Conservation (phyloP, 2,888 invertebrate species). For the Prenolepis imparis region DNA sequence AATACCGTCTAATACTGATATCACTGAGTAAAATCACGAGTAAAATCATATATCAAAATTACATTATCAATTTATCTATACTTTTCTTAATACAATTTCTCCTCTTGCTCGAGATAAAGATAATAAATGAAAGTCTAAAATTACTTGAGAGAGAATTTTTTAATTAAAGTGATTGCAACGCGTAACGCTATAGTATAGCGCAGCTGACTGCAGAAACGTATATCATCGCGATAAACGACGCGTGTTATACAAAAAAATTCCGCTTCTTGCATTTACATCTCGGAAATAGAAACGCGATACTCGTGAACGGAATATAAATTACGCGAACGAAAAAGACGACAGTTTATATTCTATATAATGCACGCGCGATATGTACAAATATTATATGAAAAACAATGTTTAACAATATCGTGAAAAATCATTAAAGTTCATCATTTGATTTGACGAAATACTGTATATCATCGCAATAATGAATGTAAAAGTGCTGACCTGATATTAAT, state of each 20-base stretch:
- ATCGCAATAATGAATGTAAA: neutral
- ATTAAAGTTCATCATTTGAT: neutral
- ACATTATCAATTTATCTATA: neutral
- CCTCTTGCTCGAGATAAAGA: neutral
- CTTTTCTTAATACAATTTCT: neutral
- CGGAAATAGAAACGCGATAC: slow-evolving; percentile 19
- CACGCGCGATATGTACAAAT: neutral
- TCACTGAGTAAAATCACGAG: neutral
- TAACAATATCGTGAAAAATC: neutral
- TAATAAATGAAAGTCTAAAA: slow-evolving; percentile 2
- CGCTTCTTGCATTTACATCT: neutral
- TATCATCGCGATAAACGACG: neutral
- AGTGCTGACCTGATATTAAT: neutral
- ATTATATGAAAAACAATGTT: slow-evolving; percentile 1
- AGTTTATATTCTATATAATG: neutral
- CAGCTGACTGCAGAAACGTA: neutral
- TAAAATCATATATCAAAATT: neutral
- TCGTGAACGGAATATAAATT: slow-evolving; percentile 9
- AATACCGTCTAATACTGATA: neutral
- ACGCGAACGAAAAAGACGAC: neutral
- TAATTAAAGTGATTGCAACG: neutral
- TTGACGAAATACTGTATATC: neutral
- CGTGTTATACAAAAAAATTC: slow-evolving; percentile 13
- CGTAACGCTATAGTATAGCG: neutral
- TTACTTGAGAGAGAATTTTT: slow-evolving; percentile 8